Conservation (phyloP, 2,888 invertebrate species). For the Thymelicus sylvestris region DNA sequence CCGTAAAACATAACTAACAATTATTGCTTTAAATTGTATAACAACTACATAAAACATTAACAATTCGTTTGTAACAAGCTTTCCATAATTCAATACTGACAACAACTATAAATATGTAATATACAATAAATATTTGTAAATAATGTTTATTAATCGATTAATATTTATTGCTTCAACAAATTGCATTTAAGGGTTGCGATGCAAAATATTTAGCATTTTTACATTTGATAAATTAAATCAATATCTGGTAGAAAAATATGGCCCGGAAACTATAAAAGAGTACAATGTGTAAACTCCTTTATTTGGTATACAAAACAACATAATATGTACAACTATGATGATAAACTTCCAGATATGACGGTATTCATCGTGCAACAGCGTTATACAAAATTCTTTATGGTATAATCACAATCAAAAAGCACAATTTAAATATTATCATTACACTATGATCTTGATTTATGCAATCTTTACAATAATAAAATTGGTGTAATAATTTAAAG, state of each 20-base stretch:
- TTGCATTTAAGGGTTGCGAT: background rate
- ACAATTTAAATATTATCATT: slow-evolving; percentile 2
- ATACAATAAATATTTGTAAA: slow-evolving; percentile 37
- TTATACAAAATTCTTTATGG: background rate
- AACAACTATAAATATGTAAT: slow-evolving; percentile 40
- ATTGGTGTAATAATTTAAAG: slow-evolving; percentile 2
- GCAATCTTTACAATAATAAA: background rate
- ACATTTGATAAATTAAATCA: background rate
- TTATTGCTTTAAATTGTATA: slow-evolving; percentile 46
- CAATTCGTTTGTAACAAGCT: slow-evolving; percentile 43
- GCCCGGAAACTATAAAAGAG: background rate
- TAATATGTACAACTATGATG: background rate
- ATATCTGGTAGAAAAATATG: slow-evolving; percentile 1
- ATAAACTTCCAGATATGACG: background rate
- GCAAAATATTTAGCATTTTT: background rate
- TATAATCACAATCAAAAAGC: no score
- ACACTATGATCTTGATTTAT: background rate
- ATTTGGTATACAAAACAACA: slow-evolving; percentile 5
- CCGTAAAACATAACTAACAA: slow-evolving; percentile 44
- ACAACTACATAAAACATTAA: slow-evolving; percentile 45
- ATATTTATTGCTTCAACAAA: slow-evolving; percentile 4
- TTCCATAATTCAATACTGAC: slow-evolving; percentile 44
- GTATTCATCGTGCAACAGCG: background rate
- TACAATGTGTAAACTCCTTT: slow-evolving; percentile 6
- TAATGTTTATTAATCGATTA: slow-evolving; percentile 24